Evolutionary conservation across 2,113 vertebrate species (phyloP), one percentile per base, ranked within the genome.

Genomic region (Leucosticte australis): DNA sequence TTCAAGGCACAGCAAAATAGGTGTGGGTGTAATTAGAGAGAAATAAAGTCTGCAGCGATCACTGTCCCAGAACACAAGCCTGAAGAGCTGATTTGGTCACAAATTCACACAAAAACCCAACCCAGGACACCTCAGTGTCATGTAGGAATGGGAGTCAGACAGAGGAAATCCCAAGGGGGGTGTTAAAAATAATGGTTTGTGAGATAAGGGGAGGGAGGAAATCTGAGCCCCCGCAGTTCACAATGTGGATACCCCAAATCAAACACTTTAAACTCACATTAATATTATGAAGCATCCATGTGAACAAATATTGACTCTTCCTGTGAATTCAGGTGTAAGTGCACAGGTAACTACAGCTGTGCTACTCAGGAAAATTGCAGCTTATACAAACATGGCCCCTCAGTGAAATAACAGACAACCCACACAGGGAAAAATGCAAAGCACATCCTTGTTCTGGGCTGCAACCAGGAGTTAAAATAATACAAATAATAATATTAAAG

Each of bases 401-500:
- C 19, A 21, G 63, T 53, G 84, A 76, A 95, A 92, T n/a, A 83
- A 87, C 87, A 80, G n/a, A 37, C 49, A 89, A 14, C 31, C 57
- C 67, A 79, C 6, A 14, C 26, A 47, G 46, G 27, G 67, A 62
- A 80, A 89, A 90, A 92, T 63, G 67, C 78, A 92, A 90, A 92
- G 75, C 78, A 90, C 35, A 13, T 79, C 60, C 75, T 79, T 64
- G 35, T 70, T 79, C 67, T 80, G 75, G 46, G 63, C 91, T 91
- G 68, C 46, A 89, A 35, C 21, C 31, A 74, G 42, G 53, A 94
- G 57, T 83, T 93, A 85, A 33, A 89, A 39, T 77, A 90, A 80
- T 21, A 91, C 26, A 63, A 91, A 94, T 90, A 90, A 95, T 82
- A 91, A 91, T 47, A 94, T 67, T 83, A 83, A 92, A 89, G 53